Evolutionary conservation across 2,113 vertebrate species (phyloP).

Genomic region (Pluvialis apricaria): DNA sequence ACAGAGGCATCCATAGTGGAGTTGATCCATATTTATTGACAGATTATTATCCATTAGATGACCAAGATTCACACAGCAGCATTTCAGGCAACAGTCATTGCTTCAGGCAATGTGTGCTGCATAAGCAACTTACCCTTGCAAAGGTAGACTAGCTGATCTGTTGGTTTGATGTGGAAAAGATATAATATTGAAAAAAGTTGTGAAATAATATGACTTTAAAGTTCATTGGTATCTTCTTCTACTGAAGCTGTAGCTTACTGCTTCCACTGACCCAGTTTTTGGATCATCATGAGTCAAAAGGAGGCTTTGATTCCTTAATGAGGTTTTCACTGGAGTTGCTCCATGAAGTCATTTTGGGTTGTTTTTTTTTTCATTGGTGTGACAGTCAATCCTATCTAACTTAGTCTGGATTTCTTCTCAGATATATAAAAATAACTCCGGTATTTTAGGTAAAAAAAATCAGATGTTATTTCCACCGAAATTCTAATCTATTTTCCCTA

Average conservation of each 20-base stretch:
- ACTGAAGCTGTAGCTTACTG: neutral
- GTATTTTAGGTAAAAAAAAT: neutral
- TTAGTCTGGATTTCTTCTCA: neutral
- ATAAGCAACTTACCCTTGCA: neutral
- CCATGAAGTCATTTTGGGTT: neutral
- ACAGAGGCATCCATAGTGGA: neutral
- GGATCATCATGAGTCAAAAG: neutral
- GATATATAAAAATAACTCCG: neutral
- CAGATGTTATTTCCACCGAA: neutral
- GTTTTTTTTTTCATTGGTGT: neutral
- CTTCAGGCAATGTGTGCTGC: neutral
- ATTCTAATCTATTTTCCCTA: neutral
- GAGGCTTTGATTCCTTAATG: neutral
- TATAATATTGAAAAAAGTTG: neutral
- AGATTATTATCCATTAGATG: neutral
- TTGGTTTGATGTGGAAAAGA: neutral
- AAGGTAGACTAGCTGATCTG: neutral
- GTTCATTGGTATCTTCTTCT: neutral
- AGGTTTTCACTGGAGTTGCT: neutral
- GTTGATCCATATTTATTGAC: neutral
- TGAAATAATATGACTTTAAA: neutral
- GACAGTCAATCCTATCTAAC: neutral
- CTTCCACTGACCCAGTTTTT: constrained; percentile 8
- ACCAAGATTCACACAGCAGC: neutral
- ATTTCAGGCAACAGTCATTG: neutral